These are phyloP conservation scores for Microtus agrestis DNA, from an alignment of 2,797 vertebrate species.

Conservation along the genomic window DNA sequence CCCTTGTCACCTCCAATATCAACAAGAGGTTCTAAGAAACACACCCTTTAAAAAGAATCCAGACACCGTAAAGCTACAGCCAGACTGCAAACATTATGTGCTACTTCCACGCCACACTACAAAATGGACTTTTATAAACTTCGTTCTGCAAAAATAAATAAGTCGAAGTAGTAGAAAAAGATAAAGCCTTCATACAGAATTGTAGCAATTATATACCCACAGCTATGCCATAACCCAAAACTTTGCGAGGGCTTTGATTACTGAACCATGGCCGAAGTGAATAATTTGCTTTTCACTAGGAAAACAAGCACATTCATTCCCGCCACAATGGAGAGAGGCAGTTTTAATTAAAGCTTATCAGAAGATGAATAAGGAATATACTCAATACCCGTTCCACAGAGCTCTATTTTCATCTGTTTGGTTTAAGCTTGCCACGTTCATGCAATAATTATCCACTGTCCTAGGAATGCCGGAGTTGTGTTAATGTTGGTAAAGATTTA, in stretches of 20 bases:
- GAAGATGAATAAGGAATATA: slow-evolving; percentile 96
- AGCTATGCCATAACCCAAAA: slow-evolving; percentile 93
- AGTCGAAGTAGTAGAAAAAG: slow-evolving; percentile 87
- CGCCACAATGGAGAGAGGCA: slow-evolving; percentile 93
- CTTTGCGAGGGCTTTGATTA: slow-evolving; percentile 94
- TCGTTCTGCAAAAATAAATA: slow-evolving; percentile 83
- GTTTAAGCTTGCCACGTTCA: slow-evolving; percentile 91
- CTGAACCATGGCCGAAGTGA: slow-evolving; percentile 94
- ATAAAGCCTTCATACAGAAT: slow-evolving; percentile 87
- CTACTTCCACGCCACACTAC: slow-evolving; percentile 68
- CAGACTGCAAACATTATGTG: slow-evolving; percentile 76
- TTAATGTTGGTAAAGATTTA: slow-evolving; percentile 93
- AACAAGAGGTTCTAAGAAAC: slow-evolving; percentile 55
- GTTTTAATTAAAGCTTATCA: slow-evolving; percentile 99
- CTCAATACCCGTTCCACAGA: slow-evolving; percentile 91
- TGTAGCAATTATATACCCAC: slow-evolving; percentile 92
- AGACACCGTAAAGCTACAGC: slow-evolving; percentile 57
- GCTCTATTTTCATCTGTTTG: slow-evolving; percentile 93
- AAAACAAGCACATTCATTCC: slow-evolving; percentile 97
- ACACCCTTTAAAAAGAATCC: slow-evolving; percentile 42
- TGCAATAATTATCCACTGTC: slow-evolving; percentile 93
- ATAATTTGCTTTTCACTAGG: slow-evolving; percentile 94
- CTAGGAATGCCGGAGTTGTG: slow-evolving; percentile 91
- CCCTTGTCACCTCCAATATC: slow-evolving; percentile 41
- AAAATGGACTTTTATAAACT: slow-evolving; percentile 85